These are phyloP conservation scores for Cheumatopsyche charites DNA, from an alignment of 1,140 invertebrate species.

Conservation along the genomic window DNA sequence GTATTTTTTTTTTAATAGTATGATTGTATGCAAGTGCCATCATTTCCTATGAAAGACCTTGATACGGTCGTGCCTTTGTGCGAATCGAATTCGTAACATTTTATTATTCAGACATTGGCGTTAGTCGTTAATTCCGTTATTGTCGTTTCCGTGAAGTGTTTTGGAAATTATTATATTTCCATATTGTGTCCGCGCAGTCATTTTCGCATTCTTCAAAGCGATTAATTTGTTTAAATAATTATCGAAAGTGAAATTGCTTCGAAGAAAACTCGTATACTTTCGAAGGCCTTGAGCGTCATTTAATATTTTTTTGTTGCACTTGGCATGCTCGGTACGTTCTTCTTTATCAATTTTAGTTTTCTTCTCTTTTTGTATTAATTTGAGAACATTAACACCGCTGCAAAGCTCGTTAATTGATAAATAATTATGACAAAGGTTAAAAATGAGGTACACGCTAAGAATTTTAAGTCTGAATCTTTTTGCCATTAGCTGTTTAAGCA, in stretches of 20 bases:
- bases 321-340: too few species aligned
- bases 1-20: background rate
- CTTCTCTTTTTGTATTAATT: background rate
- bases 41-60: constrained; percentile 6
- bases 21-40: background rate
- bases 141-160: constrained; percentile 9
- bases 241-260: too few species aligned
- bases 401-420: constrained; percentile 30
- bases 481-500: background rate
- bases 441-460: background rate
- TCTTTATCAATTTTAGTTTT: background rate
- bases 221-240: too few species aligned
- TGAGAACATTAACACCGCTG: constrained; percentile 9
- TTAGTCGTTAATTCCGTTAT: background rate
- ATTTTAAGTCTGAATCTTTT: background rate
- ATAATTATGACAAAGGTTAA: constrained; percentile 30
- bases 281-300: too few species aligned
- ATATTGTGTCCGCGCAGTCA: too few species aligned
- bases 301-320: too few species aligned
- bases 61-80: background rate
- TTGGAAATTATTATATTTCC: constrained; percentile 8
- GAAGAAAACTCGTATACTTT: too few species aligned
- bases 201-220: too few species aligned
- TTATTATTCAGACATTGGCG: background rate
- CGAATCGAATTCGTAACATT: background rate